These are phyloP conservation scores for Meandrina meandrites DNA, from an alignment of 92 coral and sea anemone genomes.

Conservation along the genomic window DNA sequence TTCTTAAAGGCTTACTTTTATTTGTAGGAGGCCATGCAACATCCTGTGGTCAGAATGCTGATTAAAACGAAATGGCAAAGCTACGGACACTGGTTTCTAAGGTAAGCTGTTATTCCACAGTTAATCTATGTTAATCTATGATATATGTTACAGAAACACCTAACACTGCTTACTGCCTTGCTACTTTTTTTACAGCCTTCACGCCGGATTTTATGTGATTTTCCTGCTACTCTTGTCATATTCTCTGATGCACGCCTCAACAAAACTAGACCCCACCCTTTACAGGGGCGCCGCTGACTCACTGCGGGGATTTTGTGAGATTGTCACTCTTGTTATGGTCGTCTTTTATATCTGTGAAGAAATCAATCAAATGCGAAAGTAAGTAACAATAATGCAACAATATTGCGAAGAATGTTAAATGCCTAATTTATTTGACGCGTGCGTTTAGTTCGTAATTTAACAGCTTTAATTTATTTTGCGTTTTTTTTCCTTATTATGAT, in stretches of 20 bases:
- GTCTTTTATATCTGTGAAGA: constrained; percentile 74
- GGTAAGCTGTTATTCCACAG: constrained; percentile 47
- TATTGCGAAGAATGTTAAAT: too few relatives aligned
- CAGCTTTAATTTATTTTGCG: too few relatives aligned
- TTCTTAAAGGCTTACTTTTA: neutral
- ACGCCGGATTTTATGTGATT: constrained; percentile 59
- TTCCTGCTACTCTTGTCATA: constrained; percentile 65
- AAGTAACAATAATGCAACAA: neutral
- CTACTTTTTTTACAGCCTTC: constrained; percentile 53
- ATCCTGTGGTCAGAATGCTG: constrained; percentile 85
- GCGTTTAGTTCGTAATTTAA: too few relatives aligned
- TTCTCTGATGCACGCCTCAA: constrained; percentile 67
- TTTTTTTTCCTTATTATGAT: too few relatives aligned
- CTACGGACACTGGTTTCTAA: constrained; percentile 65
- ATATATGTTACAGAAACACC: too few relatives aligned
- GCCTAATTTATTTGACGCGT: too few relatives aligned
- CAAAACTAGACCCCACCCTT: constrained; percentile 58
- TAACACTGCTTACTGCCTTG: neutral
- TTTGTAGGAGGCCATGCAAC: constrained; percentile 77
- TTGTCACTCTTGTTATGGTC: constrained; percentile 57
- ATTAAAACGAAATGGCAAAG: constrained; percentile 79
- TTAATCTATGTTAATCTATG: too few relatives aligned
- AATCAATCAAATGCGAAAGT: constrained; percentile 76
- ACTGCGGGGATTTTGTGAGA: constrained; percentile 66
- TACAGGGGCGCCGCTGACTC: constrained; percentile 57